Base-by-base conservation (phyloP, 2,797 vertebrate genomes). In the Sylvilagus floridanus region DNA sequence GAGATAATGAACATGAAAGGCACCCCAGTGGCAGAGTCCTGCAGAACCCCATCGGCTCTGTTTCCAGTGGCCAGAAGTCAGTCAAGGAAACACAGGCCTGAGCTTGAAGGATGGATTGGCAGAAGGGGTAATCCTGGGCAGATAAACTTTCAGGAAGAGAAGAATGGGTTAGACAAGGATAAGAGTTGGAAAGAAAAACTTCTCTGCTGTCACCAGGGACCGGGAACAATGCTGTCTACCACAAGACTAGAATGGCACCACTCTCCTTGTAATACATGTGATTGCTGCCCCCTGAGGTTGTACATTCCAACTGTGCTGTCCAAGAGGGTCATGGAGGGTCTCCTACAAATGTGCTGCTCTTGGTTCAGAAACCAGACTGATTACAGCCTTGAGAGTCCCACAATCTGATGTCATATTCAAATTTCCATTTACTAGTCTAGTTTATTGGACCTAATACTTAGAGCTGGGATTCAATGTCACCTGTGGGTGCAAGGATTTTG, bases 361-460 rank as follows among this genome's bases (percentile, higher is more conserved):
- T n/a, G 47, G 52, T 72, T 90, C 72, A n/a, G 19, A 89, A 94
- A 79, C 30, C 35, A 94, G 22, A 76, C 30, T 60, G 16, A 66
- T 37, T 21, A 60, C 65, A 85, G 47, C 16, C 22, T 79, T 32
- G 65, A 68, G n/a, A 84, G 4, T 42, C 32, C 68, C 79, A 32
- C 63, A 86, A 75, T 69, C 93, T 42, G 37, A 63, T 35, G 42
- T 69, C 66, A 17, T 21, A 57, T 87, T 85, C 66, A 75, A 84
- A 66, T 82, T 71, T 86, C 65, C 42, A 19, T 37, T 82, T 85
- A 75, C 21, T 42, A 47, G 68, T 26, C 47, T 26, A 71, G 42
- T 68, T 87, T 84, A 35, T 52, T 69, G 68, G 35, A 50, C 9
- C 76, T 84, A 63, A 57, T 30, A 81, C 5, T 32, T 54, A 24